Evolutionary conservation across 2,113 vertebrate genomes (phyloP), one percentile per base, ranked within the genome.

Genomic region (Ochotona princeps): DNA sequence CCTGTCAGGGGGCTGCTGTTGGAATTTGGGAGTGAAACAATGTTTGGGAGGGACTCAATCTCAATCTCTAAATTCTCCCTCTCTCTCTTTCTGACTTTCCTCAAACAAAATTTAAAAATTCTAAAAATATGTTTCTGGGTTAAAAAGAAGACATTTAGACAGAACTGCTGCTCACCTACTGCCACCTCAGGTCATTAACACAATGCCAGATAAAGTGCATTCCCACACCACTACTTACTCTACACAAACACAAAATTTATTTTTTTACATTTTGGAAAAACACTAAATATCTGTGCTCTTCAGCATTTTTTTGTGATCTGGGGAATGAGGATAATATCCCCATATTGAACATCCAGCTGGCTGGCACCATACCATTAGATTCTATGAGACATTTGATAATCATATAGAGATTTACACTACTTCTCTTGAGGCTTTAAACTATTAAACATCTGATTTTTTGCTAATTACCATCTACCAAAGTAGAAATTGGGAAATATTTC

Each of bases 231-330:
- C 8, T 14, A 80, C 28, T 91, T 44, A 35, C 60, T 79, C 28
- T 82, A 91, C 73, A 83, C 3, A 83, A 76, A 93, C 63, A 92
- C 51, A 63, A 23, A 47, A 26, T 82, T 89, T 73, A 54, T 87
- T 66, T 44, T 63, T 54, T 63, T 70, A 32, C 25, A 35, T 44
- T 83, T 74, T 66, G 93, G 47, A 88, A 12, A 82, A 83, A 91
- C 30, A 70, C 49, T 38, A n/a, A 61, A 54, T 88, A 75, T 92
- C 82, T 93, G 51, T 89, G 21, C 26, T 93, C 65, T 82, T 83
- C 70, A 90, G 20, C 10, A 66, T 89, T 82, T 17, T 83, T 86
- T 72, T 57, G 14, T 17, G 18, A 67, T 35, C 23, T 35, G 1
- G 92, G 78, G 79, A 86, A n/a, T 72, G n/a, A 95, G 35, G 32